Evolutionary conservation across 2,113 vertebrate species (phyloP), one percentile per base, ranked within the genome.

Genomic region (Pluvialis apricaria): DNA sequence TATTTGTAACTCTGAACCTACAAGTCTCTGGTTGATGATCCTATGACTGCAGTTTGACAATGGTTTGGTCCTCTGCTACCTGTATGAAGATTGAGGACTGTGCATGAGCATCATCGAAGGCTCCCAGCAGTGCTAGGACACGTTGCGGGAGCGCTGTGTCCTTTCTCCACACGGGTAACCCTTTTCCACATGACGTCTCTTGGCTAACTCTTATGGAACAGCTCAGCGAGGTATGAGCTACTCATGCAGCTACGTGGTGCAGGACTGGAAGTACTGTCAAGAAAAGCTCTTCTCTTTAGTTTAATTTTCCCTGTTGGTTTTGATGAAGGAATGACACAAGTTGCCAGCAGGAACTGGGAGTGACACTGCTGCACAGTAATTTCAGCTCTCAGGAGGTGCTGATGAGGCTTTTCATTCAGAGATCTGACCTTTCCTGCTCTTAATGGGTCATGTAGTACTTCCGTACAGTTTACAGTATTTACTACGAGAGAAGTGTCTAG

Each of bases 341-440:
- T 51, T 47, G 87, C 64, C 95, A 97, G 88, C 77, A 94, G 94
- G 57, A 68, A 38, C n/a, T 38, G 45, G 70, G 78, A 97, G 60
- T 72, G 88, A 85, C 87, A 71, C 42, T 69, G 84, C 61, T 54
- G 3, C 69, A 82, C 77, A 51, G 36, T 47, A 88, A 95, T 91
- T 97, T 97, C 51, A 82, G 88, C 58, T 92, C 82, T 83, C 34
- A 62, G 49, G 87, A 58, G 86, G 45, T 76, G 64, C 92, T 88
- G 91, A 62, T 87, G 83, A 95, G 73, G 82, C 44, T 96, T 96
- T 94, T 96, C 86, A 88, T 80, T 93, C 70, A 45, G 60, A 76
- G 51, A n/a, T 64, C 29, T 94, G 95, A 96, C 90, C 91, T 92
- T 84, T 92, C 58, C 54, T 88, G 77, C 75, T 94, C 86, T 94